These are phyloP conservation scores for Antigone vipio DNA, from an alignment of 2,113 vertebrate genomes.

Conservation along the genomic window DNA sequence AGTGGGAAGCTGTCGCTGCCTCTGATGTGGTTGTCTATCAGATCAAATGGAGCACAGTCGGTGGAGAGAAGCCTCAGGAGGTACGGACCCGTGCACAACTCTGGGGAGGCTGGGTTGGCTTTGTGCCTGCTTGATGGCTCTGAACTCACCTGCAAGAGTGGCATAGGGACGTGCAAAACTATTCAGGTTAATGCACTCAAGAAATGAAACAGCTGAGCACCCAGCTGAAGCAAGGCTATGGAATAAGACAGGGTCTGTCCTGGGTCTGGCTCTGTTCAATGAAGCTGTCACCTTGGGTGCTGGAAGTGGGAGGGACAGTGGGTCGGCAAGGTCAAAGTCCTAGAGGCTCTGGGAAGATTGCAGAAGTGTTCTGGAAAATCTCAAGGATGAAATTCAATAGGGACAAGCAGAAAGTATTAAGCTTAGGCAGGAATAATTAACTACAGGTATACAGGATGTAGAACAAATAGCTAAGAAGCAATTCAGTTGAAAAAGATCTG, in stretches of 20 bases:
- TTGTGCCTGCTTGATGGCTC: neutral
- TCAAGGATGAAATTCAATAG: slow-evolving; percentile 57
- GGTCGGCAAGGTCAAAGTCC: neutral
- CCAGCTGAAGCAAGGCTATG: neutral
- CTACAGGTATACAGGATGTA: slow-evolving; percentile 26
- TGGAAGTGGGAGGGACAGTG: neutral
- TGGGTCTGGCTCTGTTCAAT: neutral
- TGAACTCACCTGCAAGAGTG: neutral
- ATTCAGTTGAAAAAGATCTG: slow-evolving; percentile 48
- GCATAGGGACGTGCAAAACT: neutral
- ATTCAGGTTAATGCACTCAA: neutral
- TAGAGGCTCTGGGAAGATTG: neutral
- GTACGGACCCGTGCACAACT: slow-evolving; percentile 26
- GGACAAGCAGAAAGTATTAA: slow-evolving; percentile 42
- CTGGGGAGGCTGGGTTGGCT: neutral
- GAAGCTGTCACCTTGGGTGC: neutral
- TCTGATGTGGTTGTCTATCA: slow-evolving; percentile 87
- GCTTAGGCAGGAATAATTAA: slow-evolving; percentile 69
- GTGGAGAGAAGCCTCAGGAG: slow-evolving; percentile 85
- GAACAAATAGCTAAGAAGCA: slow-evolving; percentile 32
- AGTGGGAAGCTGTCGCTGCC: slow-evolving; percentile 81
- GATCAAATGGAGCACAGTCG: slow-evolving; percentile 89
- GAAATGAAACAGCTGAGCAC: neutral
- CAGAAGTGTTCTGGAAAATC: slow-evolving; percentile 26
- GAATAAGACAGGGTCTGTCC: neutral